A percentile compares a stretch with the other conserved stretches of the same genome.
Conservation (phyloP, 2,888 invertebrate species). For the Rotaria magnacalcarata region DNA sequence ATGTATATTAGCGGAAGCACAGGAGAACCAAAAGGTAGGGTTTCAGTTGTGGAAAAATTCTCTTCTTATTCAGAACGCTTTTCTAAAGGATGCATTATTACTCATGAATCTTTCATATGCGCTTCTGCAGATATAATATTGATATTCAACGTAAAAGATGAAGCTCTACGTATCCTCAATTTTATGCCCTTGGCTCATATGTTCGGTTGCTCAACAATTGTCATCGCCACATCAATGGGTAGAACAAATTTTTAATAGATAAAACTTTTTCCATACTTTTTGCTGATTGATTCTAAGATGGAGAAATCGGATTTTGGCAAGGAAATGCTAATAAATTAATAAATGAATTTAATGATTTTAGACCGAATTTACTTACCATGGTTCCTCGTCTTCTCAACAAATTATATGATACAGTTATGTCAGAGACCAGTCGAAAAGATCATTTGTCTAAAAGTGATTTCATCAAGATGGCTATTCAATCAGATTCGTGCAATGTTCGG, state of each 20-base stretch:
- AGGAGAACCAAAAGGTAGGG: conserved; percentile 78
- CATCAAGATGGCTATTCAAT: conserved; percentile 76
- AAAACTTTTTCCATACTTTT: not conserved
- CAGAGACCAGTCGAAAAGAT: not conserved
- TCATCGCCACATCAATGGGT: not conserved
- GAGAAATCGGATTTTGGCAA: conserved; percentile 62
- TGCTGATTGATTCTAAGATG: conserved; percentile 63
- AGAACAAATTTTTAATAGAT: not conserved
- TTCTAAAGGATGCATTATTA: not conserved
- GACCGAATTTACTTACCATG: conserved; percentile 79
- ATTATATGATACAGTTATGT: conserved; percentile 75
- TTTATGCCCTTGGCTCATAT: conserved; percentile 95
- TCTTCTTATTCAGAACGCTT: not conserved
- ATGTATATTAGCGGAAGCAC: conserved; percentile 78
- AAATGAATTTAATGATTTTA: conserved; percentile 54
- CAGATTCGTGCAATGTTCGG: conserved; percentile 88
- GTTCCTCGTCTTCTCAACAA: conserved; percentile 91
- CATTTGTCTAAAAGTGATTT: conserved; percentile 51
- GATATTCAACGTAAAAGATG: not conserved
- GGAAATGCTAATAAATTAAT: conserved; percentile 54
- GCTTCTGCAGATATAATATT: not conserved
- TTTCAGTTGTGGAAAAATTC: not conserved
- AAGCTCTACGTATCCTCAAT: conserved; percentile 65
- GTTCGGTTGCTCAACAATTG: conserved; percentile 70
- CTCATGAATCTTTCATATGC: conserved; percentile 49